Conservation (phyloP, 1,140 invertebrate genomes). For the Fopius arisanus region DNA sequence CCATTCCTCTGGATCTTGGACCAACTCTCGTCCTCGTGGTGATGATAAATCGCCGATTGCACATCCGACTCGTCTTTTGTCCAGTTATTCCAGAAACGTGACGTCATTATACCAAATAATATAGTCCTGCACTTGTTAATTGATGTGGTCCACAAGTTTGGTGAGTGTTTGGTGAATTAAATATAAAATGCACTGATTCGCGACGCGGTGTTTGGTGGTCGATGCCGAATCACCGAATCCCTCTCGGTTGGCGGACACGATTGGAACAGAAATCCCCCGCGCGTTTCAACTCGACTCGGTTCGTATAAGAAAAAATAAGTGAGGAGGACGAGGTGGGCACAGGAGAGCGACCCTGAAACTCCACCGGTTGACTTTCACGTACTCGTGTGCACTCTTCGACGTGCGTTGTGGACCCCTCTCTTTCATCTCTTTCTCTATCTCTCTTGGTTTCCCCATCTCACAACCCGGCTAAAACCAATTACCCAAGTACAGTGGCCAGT, state of each 20-base stretch:
- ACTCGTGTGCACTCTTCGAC: constrained; percentile 54
- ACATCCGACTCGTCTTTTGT: constrained; percentile 27
- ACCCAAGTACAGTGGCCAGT: constrained; percentile 3
- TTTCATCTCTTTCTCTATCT: not conserved
- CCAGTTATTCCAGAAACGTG: constrained; percentile 46
- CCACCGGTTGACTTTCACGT: constrained; percentile 60
- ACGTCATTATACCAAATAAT: constrained; percentile 42
- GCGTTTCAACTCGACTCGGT: not conserved
- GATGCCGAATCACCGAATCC: constrained; percentile 38
- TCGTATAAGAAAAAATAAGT: constrained; percentile 5
- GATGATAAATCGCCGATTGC: constrained; percentile 16
- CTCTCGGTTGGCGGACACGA: not conserved
- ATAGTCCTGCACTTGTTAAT: too few relatives aligned
- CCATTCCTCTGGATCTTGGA: not conserved
- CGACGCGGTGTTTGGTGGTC: constrained; percentile 40
- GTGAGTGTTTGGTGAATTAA: not conserved
- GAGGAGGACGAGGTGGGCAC: constrained; percentile 42
- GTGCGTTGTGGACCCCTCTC: constrained; percentile 26
- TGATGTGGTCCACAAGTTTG: not conserved
- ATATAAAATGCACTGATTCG: constrained; percentile 16
- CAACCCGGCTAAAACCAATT: not conserved
- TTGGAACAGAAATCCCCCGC: constrained; percentile 21
- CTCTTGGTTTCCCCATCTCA: constrained; percentile 9
- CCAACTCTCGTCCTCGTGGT: not conserved
- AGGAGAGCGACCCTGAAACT: constrained; percentile 60